Evolutionary conservation across 2,113 vertebrate genomes (phyloP).

Genomic region (Baryphthengus martii): DNA sequence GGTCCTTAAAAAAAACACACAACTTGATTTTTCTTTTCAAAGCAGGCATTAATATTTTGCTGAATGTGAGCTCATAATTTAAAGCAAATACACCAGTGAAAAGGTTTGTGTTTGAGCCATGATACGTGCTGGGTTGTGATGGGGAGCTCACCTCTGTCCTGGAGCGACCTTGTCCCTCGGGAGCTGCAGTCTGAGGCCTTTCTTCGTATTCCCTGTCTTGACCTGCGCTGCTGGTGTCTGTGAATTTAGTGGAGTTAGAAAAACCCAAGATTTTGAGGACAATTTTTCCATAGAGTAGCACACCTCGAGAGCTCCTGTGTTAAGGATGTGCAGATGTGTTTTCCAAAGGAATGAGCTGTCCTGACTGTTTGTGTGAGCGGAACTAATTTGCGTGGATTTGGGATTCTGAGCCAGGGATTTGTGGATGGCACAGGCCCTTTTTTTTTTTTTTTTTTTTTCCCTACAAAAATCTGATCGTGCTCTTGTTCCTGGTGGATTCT

Average conservation of each 20-base stretch:
- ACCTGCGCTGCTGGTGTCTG: neutral
- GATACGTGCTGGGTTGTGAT: neutral
- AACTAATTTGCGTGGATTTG: neutral
- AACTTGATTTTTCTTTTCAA: neutral
- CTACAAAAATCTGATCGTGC: neutral
- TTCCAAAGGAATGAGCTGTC: neutral
- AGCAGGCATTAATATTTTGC: neutral
- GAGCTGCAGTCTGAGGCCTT: neutral
- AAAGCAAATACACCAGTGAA: neutral
- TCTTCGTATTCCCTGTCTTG: rapidly evolving
- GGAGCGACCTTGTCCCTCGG: neutral
- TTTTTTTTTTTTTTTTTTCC: no score
- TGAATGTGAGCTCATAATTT: neutral
- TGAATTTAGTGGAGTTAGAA: neutral
- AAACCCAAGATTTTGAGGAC: neutral
- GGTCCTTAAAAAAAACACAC: neutral
- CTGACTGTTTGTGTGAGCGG: neutral
- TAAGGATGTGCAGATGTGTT: neutral
- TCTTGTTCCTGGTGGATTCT: neutral
- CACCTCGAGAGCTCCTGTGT: neutral
- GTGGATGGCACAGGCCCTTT: neutral
- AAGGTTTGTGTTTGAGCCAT: neutral
- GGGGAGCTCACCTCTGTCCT: neutral
- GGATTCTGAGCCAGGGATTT: neutral
- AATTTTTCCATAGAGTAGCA: rapidly evolving